Evolutionary conservation across 1,140 invertebrate species (phyloP).

Genomic region (Anoplolepis gracilipes): DNA sequence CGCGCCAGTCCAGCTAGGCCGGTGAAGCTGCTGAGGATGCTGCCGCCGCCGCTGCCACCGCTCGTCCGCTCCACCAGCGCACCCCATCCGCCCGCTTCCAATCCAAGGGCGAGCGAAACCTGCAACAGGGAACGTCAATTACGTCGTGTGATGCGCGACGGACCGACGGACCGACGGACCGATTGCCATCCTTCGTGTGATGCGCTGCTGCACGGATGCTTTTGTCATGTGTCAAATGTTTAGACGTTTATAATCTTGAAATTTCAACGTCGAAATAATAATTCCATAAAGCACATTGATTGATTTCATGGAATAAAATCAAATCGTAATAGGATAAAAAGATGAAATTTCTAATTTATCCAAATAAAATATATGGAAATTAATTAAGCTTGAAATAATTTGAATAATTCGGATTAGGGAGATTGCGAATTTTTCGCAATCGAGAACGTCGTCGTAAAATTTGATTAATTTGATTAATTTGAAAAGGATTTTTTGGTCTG

Average conservation of each 20-base stretch:
- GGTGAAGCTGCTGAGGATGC: slow-evolving; percentile 83
- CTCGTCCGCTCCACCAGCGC: slow-evolving; percentile 85
- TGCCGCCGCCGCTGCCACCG: slow-evolving; percentile 81
- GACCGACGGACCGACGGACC: too few species aligned
- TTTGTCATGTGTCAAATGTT: too few species aligned
- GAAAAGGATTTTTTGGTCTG: neutral
- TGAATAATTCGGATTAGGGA: neutral
- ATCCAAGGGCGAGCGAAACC: slow-evolving; percentile 84
- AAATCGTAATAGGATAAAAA: neutral
- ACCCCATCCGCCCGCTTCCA: slow-evolving; percentile 86
- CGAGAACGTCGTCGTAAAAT: neutral
- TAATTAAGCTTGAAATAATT: neutral
- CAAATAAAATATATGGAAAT: neutral
- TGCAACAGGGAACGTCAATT: slow-evolving; percentile 61
- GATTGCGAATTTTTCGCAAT: too few species aligned
- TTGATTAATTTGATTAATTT: neutral
- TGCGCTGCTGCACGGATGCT: too few species aligned
- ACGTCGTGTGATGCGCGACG: neutral
- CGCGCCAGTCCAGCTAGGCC: slow-evolving; percentile 85
- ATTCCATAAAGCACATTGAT: neutral
- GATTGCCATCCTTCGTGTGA: too few species aligned
- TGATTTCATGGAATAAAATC: too few species aligned
- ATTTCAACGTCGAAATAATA: neutral
- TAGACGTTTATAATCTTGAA: neutral
- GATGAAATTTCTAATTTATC: neutral